phyloP scores from a whole-genome alignment of 2,888 invertebrate genomes.

The Apodemia mormo region DNA sequence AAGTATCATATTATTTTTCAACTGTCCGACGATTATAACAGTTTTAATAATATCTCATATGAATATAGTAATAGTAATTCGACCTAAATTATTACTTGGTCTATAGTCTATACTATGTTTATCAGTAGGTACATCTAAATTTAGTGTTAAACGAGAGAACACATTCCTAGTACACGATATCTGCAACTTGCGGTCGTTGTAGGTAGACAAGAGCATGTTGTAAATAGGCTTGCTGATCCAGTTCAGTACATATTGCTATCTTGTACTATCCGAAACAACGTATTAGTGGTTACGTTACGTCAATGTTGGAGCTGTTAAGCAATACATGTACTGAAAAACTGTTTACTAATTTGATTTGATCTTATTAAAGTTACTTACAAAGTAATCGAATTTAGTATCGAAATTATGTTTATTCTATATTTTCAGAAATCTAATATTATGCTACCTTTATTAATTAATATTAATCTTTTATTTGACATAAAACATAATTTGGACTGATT shows the following conservation, averaged over 20 bases:
- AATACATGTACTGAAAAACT: neutral
- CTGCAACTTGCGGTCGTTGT: constrained; percentile 26
- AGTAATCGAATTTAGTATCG: neutral
- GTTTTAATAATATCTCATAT: no score
- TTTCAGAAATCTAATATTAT: no score
- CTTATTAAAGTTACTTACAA: neutral
- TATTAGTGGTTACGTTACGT: constrained; percentile 34
- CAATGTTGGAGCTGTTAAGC: constrained; percentile 14
- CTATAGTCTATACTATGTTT: neutral
- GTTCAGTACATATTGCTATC: constrained; percentile 32
- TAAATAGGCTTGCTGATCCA: constrained; percentile 30
- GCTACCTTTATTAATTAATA: no score
- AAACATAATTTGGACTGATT: no score
- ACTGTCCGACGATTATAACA: no score
- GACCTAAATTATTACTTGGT: no score
- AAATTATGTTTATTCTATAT: no score
- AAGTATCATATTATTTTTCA: no score
- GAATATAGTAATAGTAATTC: no score
- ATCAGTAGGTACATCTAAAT: neutral
- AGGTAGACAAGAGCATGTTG: constrained; percentile 27
- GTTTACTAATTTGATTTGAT: neutral
- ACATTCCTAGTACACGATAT: constrained; percentile 17
- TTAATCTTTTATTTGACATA: no score
- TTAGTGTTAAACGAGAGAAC: neutral
- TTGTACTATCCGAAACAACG: constrained; percentile 31